Evolutionary conservation across 2,888 invertebrate species (phyloP), one percentile per base, ranked within the genome.

Genomic region (Dryadula phaetusa): DNA sequence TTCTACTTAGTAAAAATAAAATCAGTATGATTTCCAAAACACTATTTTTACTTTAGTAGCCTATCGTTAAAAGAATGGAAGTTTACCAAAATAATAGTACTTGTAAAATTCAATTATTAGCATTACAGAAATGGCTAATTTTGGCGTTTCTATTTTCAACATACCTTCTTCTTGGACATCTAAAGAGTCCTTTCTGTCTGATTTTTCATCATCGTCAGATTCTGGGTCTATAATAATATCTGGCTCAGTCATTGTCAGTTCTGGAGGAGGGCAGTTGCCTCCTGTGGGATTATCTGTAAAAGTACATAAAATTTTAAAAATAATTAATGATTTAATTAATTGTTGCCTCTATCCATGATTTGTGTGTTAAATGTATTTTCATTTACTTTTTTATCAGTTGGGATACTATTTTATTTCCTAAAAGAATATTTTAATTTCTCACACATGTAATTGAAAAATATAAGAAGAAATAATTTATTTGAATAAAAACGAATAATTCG

Each of bases 101-200:
- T 7, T 22, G 37, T n/a, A 22, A 56, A 37, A 37, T 37, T 34
- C n/a, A 14, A 37, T n/a, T n/a, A 56, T 20, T 40, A 56, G 20
- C 37, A 14, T 37, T 20, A 40, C 37, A 22, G 18, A 40, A 56
- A 20, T 56, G 18, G 37, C 37, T 20, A 1, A 2, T 28, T 1
- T 8, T 8, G 16, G 28, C 28, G 16, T 32, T 16, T 52, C 2
- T 25, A 52, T 28, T 52, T n/a, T 10, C 10, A 22, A 68, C 76
- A 76, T 78, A 92, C 92, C 91, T 85, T 92, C 92, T 78, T 92
- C 92, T 62, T 92, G 92, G 4, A 92, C 91, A 52, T 92, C 92
- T 14, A 92, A 76, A 25, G 92, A 92, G 75, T 92, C 91, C 76
- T 92, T 92, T 66, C 92, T 83, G 69, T 92, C 92, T 5, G 75